A percentile compares a stretch with the other conserved stretches of the same genome.
Conservation (phyloP, 2,888 invertebrate species). For the Pterobdella sp. region DNA sequence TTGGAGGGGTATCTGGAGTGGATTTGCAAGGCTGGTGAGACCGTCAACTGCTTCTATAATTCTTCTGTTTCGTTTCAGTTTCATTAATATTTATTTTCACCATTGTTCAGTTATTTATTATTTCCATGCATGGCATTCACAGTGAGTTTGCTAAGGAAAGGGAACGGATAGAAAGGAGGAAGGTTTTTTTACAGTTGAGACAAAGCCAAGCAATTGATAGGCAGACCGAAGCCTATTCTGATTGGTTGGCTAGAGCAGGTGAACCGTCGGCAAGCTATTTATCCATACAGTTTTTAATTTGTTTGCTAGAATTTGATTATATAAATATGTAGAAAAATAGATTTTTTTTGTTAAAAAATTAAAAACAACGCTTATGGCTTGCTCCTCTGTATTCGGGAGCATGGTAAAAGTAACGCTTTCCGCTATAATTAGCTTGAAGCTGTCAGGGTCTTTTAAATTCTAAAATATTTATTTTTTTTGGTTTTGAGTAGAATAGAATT, state of each 20-base stretch:
- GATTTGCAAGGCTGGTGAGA: conserved; percentile 95
- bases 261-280: conserved; percentile 1
- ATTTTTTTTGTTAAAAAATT: too few species aligned
- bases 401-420: too few species aligned
- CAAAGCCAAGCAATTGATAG: conserved; percentile 94
- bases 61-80: background rate
- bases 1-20: conserved; percentile 99
- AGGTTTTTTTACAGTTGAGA: conserved; percentile 96
- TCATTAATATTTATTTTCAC: background rate
- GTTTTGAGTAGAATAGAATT: too few species aligned
- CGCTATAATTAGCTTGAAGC: too few species aligned
- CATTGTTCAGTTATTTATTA: too few species aligned
- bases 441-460: background rate
- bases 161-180: conserved; percentile 99
- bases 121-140: too few species aligned
- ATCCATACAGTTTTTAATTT: background rate
- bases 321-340: background rate
- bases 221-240: conserved; percentile 97
- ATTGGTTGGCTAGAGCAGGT: conserved; percentile 99
- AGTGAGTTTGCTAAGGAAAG: conserved; percentile 99
- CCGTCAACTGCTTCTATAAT: background rate
- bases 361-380: too few species aligned
- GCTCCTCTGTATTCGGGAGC: too few species aligned
- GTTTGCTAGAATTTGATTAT: background rate
- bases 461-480: background rate